Evolutionary conservation across 2,888 invertebrate species (phyloP), one percentile per base, ranked within the genome.

Genomic region (Chesias legatella): DNA sequence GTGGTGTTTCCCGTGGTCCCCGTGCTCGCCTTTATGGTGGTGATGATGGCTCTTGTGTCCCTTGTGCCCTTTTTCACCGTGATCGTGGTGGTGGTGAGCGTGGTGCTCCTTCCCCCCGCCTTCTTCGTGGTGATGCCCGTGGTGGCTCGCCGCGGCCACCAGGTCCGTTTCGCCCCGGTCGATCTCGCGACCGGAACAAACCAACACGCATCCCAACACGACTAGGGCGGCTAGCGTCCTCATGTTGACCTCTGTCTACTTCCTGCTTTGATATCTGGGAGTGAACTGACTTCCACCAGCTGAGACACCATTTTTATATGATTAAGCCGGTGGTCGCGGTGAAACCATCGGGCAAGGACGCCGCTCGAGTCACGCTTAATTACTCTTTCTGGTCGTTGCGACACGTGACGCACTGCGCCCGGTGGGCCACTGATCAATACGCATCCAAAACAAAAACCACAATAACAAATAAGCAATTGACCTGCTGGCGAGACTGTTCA

Each of bases 21-120:
- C 94, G 62, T 94, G 92, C 20, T 93, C 93, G 7, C 92, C 94
- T 62, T 94, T 93, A 59, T 94, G 93, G 80, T 94, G 94, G 62
- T 94, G 92, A 60, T 94, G 93, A 53, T 92, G 91, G 23, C 91
- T 90, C 66, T 94, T 93, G 79, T 94, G 92, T 0, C 95, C 95
- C 60, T 95, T 94, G 51, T 94, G 93, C 0, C 92, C 93, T 63
- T 95, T 93, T 53, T 92, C 91, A 0, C 93, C 94, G 67, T 94
- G 91, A 40, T 91, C 90, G 54, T 91, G 90, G 63, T 93, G 92
- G 60, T 93, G 92, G 51, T 92, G 90, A 1, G 81, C 88, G 58
- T 92, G 92, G 57, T 93, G 92, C 50, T 91, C 90, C 52, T 92
- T 89, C 36, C 94, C 94, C 7, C 92, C 93, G 13, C 92, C 93